These are phyloP conservation scores for Panonychus citri DNA, from an alignment of 1,140 invertebrate genomes.

Conservation along the genomic window DNA sequence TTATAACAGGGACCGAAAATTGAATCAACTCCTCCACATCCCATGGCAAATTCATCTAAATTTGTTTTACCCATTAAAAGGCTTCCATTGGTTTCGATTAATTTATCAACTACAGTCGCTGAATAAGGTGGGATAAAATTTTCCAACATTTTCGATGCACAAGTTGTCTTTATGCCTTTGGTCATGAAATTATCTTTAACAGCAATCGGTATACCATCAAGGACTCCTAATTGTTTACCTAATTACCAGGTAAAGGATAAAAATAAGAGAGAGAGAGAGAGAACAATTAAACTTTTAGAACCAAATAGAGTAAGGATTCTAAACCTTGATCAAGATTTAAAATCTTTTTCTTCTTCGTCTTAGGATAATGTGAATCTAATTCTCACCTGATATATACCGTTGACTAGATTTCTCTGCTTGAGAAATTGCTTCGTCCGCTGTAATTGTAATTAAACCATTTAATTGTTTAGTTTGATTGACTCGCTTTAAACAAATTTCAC, in stretches of 20 bases:
- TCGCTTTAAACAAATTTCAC: conserved; percentile 30
- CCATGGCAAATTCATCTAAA: conserved; percentile 98
- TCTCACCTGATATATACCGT: not conserved
- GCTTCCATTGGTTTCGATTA: conserved; percentile 42
- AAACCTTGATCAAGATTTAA: not conserved
- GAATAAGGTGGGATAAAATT: conserved; percentile 70
- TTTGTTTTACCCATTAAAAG: conserved; percentile 86
- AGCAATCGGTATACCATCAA: conserved; percentile 66
- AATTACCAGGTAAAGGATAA: not conserved
- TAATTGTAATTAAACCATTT: conserved; percentile 51
- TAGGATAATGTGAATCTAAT: too few species aligned
- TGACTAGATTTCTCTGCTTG: not conserved
- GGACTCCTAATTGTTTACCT: conserved; percentile 11
- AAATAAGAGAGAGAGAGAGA: conserved; percentile 7
- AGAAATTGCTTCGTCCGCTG: conserved; percentile 30
- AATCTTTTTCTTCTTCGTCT: too few species aligned
- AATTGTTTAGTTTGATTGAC: conserved; percentile 30
- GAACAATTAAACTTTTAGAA: not conserved
- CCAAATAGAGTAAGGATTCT: not conserved
- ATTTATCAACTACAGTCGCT: conserved; percentile 62
- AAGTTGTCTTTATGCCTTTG: conserved; percentile 50
- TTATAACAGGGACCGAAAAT: conserved; percentile 72
- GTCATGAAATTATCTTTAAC: conserved; percentile 91
- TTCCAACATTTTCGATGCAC: conserved; percentile 72
- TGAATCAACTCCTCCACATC: conserved; percentile 69